phyloP scores from a whole-genome alignment of 2,888 invertebrate genomes.

The Spodoptera exigua region DNA sequence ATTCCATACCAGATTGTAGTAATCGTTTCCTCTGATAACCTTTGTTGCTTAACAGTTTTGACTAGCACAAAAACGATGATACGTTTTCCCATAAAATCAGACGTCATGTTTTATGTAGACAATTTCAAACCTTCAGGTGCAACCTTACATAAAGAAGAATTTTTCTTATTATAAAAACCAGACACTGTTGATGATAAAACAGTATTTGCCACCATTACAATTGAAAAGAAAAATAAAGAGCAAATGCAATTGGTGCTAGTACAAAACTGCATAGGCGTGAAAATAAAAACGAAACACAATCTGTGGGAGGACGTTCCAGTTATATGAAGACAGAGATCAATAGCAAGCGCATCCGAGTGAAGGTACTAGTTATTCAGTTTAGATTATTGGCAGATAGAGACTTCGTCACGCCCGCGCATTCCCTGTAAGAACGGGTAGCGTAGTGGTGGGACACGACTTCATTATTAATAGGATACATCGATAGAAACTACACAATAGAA shows the following conservation, averaged over 20 bases:
- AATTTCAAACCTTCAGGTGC: no score
- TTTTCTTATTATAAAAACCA: no score
- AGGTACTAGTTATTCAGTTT: constrained; percentile 59
- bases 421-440: constrained; percentile 41
- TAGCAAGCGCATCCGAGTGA: constrained; percentile 48
- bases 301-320: constrained; percentile 51
- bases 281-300: constrained; percentile 43
- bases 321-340: constrained; percentile 53
- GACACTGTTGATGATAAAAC: no score
- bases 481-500: constrained; percentile 2
- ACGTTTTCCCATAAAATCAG: no score
- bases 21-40: constrained; percentile 24
- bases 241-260: not conserved
- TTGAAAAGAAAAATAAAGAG: no score
- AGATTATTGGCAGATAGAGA: constrained; percentile 59
- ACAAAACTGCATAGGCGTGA: constrained; percentile 18
- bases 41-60: not conserved
- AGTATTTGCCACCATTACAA: no score
- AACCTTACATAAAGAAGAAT: no score
- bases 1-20: constrained; percentile 25
- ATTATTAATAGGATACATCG: constrained; percentile 14
- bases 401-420: constrained; percentile 58
- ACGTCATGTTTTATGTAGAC: no score
- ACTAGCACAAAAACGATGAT: not conserved
- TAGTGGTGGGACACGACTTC: constrained; percentile 40